Conservation (phyloP, 2,113 vertebrate genomes). For the Scopus umbretta region DNA sequence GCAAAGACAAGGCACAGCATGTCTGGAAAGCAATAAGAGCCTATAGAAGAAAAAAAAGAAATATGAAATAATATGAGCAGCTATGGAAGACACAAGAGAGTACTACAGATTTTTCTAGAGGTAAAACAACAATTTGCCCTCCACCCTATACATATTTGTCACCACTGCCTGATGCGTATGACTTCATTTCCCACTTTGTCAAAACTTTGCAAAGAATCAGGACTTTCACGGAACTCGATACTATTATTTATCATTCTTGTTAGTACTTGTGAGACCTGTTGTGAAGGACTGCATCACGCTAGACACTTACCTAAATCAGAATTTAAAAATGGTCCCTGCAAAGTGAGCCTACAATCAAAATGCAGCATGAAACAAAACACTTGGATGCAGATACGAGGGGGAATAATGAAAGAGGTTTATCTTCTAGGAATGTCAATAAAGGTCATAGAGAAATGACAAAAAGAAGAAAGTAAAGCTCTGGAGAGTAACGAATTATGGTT, state of each 20-base stretch:
- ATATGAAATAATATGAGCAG: conserved; percentile 41
- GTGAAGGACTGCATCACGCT: neutral
- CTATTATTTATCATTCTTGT: neutral
- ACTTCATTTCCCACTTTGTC: neutral
- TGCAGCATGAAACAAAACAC: neutral
- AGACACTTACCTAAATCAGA: neutral
- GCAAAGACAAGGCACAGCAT: conserved; percentile 60
- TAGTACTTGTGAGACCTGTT: neutral
- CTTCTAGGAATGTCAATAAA: neutral
- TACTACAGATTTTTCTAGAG: conserved; percentile 6
- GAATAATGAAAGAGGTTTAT: neutral
- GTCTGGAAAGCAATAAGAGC: conserved; percentile 50
- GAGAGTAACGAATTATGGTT: neutral
- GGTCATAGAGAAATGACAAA: neutral
- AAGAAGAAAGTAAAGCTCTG: neutral
- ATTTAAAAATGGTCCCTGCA: neutral
- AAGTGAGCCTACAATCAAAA: neutral
- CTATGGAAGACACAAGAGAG: conserved; percentile 21
- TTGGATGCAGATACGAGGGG: neutral
- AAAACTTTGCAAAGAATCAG: neutral
- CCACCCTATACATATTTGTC: neutral
- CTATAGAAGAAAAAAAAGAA: conserved; percentile 62
- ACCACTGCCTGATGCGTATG: neutral
- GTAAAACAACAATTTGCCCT: neutral
- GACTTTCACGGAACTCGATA: neutral